Conservation (phyloP, 2,113 vertebrate species). For the Petrocephalus microphthalmus region DNA sequence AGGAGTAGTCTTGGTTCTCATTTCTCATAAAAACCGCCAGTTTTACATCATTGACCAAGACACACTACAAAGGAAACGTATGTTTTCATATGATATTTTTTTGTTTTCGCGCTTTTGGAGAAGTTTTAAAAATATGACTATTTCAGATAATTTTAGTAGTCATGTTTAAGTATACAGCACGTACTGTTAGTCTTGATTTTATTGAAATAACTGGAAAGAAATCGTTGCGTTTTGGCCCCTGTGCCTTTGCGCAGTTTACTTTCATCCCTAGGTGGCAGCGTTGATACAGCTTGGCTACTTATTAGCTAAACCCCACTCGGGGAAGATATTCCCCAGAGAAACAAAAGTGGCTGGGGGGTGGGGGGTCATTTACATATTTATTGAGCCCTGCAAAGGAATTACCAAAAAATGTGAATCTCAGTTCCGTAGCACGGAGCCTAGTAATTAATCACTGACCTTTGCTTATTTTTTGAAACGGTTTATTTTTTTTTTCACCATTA, state of each 20-base stretch:
- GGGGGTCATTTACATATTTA: slow-evolving; percentile 11
- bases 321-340: background rate
- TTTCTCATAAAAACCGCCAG: background rate
- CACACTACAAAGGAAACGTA: background rate
- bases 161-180: background rate
- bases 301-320: background rate
- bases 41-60: background rate
- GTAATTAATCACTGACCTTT: slow-evolving; percentile 1
- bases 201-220: background rate
- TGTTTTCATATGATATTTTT: background rate
- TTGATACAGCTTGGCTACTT: slow-evolving; percentile 45
- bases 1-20: background rate
- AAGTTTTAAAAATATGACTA: background rate
- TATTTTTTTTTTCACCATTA: slow-evolving; percentile 2
- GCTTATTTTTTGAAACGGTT: background rate
- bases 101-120: too few species aligned
- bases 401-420: slow-evolving; percentile 1
- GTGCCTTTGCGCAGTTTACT: background rate
- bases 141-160: background rate
- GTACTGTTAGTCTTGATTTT: background rate
- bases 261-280: slow-evolving; percentile 56
- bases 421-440: background rate
- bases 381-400: slow-evolving; percentile 20
- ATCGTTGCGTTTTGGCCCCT: background rate
- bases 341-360: background rate